Evolutionary conservation across 2,797 vertebrate species (phyloP).

Genomic region (Naso thynnoides): DNA sequence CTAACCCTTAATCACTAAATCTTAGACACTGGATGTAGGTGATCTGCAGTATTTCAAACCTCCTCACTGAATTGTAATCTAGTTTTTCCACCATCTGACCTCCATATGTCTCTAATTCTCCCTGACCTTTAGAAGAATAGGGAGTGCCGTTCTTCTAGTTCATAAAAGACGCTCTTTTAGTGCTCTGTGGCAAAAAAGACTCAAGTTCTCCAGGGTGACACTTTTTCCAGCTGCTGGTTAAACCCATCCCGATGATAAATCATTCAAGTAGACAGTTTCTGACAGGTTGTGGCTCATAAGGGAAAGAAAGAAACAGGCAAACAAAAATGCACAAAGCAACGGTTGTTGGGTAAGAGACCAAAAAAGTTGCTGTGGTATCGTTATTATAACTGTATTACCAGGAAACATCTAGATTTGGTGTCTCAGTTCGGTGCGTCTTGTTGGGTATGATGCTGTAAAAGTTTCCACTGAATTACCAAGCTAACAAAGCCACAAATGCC

Average conservation of each 20-base stretch:
- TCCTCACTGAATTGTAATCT: neutral
- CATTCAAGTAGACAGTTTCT: slow-evolving; percentile 9
- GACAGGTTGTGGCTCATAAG: slow-evolving; percentile 20
- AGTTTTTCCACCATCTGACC: slow-evolving; percentile 21
- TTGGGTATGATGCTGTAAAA: neutral
- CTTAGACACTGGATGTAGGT: neutral
- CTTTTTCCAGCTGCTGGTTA: slow-evolving; percentile 62
- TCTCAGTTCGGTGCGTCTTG: slow-evolving; percentile 10
- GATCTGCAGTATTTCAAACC: neutral
- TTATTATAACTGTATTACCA: slow-evolving; percentile 5
- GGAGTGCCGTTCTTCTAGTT: slow-evolving; percentile 48
- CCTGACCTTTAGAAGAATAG: slow-evolving; percentile 50
- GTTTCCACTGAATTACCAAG: slow-evolving; percentile 35
- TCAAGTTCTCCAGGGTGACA: slow-evolving; percentile 28
- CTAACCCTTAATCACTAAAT: neutral
- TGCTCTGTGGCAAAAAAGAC: slow-evolving; percentile 27
- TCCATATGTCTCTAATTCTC: neutral
- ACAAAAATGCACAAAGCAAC: slow-evolving; percentile 10
- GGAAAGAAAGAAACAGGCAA: neutral
- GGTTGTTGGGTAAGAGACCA: neutral
- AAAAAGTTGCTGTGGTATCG: neutral
- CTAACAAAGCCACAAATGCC: neutral
- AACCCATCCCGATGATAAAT: slow-evolving; percentile 26
- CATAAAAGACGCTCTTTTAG: slow-evolving; percentile 53
- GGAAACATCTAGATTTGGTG: slow-evolving; percentile 19